Percentiles rank a stretch among this genome's conserved stretches.
Conservation (phyloP, 2,888 invertebrate genomes). For the Tethea ocularis region DNA sequence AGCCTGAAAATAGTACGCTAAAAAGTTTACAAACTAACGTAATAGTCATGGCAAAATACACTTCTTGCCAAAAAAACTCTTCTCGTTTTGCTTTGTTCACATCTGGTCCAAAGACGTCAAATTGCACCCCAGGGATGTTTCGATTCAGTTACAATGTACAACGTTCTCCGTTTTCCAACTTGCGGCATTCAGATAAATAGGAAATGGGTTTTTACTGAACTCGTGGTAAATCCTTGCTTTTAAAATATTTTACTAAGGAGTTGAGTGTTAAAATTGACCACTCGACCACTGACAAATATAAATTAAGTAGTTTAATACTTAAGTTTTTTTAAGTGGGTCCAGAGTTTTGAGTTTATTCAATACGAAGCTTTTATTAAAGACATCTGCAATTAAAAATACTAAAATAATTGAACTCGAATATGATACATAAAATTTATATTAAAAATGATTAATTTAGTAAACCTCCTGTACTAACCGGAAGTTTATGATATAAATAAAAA, state of each 20-base stretch:
- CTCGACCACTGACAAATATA: no score
- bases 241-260: background rate
- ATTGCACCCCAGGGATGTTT: slow-evolving; percentile 58
- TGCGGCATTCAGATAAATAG: slow-evolving; percentile 41
- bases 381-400: no score
- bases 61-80: slow-evolving; percentile 31
- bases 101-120: slow-evolving; percentile 46
- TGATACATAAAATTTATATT: no score
- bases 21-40: background rate
- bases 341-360: no score
- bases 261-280: background rate
- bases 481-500: slow-evolving; percentile 1
- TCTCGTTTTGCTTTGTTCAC: slow-evolving; percentile 32
- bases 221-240: slow-evolving; percentile 13
- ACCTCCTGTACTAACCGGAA: background rate
- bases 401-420: no score
- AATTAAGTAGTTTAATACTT: no score
- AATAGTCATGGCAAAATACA: background rate
- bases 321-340: no score
- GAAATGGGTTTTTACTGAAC: slow-evolving; percentile 37
- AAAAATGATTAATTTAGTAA: no score
- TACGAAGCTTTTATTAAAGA: no score
- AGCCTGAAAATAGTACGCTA: no score
- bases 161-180: slow-evolving; percentile 24
- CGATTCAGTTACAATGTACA: slow-evolving; percentile 46